Evolutionary conservation across 2,797 vertebrate genomes (phyloP).

Genomic region (Acrocephalus scirpaceus): DNA sequence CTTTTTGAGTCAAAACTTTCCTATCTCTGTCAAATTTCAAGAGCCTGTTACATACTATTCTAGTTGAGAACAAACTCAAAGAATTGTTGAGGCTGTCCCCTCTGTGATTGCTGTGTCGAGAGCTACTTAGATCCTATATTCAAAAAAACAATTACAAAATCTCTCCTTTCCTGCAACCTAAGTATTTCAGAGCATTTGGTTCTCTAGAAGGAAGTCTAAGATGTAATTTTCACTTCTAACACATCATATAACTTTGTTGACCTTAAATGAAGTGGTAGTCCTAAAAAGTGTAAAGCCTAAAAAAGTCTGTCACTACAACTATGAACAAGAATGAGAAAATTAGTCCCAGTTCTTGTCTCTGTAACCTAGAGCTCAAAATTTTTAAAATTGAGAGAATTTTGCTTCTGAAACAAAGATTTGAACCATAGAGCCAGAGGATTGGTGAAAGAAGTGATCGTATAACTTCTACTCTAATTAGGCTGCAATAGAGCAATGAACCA

Average conservation of each 20-base stretch:
- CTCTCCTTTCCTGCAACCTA: not conserved
- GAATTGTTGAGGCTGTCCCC: not conserved
- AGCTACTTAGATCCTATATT: not conserved
- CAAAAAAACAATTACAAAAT: not conserved
- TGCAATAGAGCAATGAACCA: not conserved
- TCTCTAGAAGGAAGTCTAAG: not conserved
- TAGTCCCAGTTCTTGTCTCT: not conserved
- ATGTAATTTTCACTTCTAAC: not conserved
- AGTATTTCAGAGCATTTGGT: not conserved
- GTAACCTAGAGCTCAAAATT: not conserved
- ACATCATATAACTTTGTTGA: not conserved
- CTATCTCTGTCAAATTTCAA: not conserved
- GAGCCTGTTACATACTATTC: not conserved
- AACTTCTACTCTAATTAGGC: not conserved
- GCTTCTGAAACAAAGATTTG: not conserved
- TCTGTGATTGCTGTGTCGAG: not conserved
- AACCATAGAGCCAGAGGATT: not conserved
- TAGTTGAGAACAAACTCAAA: not conserved
- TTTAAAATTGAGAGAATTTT: not conserved
- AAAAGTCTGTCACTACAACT: not conserved
- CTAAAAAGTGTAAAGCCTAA: not conserved
- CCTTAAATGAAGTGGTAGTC: not conserved
- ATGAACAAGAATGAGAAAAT: not conserved
- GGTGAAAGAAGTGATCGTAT: not conserved
- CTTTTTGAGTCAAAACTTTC: not conserved